Evolutionary conservation across 2,797 vertebrate species (phyloP).

Genomic region (Poeciliopsis paucimaculata): DNA sequence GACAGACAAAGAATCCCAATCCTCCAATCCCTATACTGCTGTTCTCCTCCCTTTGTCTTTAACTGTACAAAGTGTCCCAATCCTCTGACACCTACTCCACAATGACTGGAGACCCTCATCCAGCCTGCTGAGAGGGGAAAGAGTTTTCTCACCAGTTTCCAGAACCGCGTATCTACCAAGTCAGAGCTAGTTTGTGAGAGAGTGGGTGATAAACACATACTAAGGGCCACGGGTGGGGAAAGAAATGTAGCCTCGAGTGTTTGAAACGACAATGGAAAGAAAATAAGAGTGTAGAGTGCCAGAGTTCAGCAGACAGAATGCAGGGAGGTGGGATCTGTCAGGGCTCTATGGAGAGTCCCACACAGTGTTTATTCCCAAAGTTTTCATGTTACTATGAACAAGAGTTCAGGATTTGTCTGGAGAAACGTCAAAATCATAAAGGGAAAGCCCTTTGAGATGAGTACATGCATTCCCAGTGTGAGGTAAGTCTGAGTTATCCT

Average conservation of each 20-base stretch:
- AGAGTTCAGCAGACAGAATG: slow-evolving; percentile 56
- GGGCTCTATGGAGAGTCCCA: slow-evolving; percentile 33
- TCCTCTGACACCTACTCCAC: slow-evolving; percentile 45
- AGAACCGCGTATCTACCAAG: neutral
- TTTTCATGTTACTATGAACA: slow-evolving; percentile 38
- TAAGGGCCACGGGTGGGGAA: slow-evolving; percentile 22
- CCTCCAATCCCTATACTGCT: slow-evolving; percentile 23
- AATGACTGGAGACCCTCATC: slow-evolving; percentile 28
- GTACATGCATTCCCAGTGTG: neutral
- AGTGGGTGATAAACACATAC: slow-evolving; percentile 33
- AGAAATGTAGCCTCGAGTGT: slow-evolving; percentile 12
- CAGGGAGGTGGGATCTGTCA: slow-evolving; percentile 43
- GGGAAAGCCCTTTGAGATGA: slow-evolving; percentile 9
- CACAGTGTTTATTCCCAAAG: slow-evolving; percentile 34
- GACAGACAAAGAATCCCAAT: slow-evolving; percentile 36
- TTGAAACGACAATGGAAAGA: slow-evolving; percentile 56
- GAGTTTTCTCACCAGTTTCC: neutral
- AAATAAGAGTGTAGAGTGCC: slow-evolving; percentile 28
- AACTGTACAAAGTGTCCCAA: slow-evolving; percentile 51
- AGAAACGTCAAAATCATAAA: slow-evolving; percentile 47
- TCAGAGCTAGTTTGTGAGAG: neutral
- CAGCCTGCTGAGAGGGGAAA: slow-evolving; percentile 18
- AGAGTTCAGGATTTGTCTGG: slow-evolving; percentile 18
- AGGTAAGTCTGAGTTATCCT: slow-evolving; percentile 2
- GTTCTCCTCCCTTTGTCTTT: slow-evolving; percentile 33